Conservation (phyloP, 1,140 invertebrate species). For the Archivesica marissinica region DNA sequence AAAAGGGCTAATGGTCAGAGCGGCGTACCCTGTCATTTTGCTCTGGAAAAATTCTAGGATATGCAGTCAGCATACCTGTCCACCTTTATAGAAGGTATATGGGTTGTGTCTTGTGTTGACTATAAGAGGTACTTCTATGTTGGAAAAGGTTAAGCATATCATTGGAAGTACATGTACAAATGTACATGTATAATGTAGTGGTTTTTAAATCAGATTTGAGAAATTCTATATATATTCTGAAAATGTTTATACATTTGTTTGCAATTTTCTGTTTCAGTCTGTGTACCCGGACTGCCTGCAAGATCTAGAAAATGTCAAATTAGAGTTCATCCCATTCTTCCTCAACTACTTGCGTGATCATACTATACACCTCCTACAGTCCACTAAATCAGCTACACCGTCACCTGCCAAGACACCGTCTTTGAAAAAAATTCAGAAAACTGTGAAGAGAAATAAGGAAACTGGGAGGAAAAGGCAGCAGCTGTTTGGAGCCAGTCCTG, state of each 20-base stretch:
- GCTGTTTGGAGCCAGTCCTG: conserved; percentile 57
- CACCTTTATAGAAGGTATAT: too few relatives aligned
- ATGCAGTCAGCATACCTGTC: too few relatives aligned
- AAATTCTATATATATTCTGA: not conserved
- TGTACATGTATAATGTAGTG: too few relatives aligned
- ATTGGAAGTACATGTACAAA: too few relatives aligned
- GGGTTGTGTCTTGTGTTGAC: too few relatives aligned
- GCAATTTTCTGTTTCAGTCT: conserved; percentile 11
- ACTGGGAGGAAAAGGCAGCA: conserved; percentile 40
- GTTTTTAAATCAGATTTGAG: not conserved
- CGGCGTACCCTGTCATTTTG: too few relatives aligned
- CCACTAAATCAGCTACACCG: conserved; percentile 52
- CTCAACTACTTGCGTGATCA: conserved; percentile 59
- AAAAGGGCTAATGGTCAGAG: too few relatives aligned
- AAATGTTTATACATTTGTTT: not conserved
- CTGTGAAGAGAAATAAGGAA: conserved; percentile 23
- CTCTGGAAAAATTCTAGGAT: too few relatives aligned
- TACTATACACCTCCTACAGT: conserved; percentile 57
- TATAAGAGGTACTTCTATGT: too few relatives aligned
- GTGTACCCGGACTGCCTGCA: not conserved
- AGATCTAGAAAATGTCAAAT: conserved; percentile 40
- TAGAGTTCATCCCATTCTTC: conserved; percentile 60
- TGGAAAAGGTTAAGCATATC: too few relatives aligned
- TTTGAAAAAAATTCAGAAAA: conserved; percentile 54
- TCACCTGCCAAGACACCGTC: conserved; percentile 61